Evolutionary conservation across 37 sponge, comb jelly and placozoan species (phyloP), one percentile per base, ranked within the genome.

Genomic region (Spongilla lacustris): DNA sequence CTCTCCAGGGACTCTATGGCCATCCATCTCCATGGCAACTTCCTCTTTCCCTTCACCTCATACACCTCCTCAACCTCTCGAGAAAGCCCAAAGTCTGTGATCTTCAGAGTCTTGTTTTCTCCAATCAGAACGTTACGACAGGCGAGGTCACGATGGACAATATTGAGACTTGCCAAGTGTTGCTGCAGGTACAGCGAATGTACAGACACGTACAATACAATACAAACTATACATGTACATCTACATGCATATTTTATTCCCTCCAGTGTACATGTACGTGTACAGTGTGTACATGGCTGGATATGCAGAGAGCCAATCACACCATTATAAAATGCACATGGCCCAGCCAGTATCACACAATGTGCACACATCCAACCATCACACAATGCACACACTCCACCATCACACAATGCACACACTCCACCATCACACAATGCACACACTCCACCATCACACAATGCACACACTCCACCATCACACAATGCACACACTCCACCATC

Each of bases 81-180:
- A 22, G 76, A 37, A 9, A 75, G 35, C 0, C 36, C 76, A 35
- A n/a, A 25, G 24, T 37, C 76, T 31, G 31, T 75, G 23, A 75
- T 75, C 76, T 37, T 75, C 36, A 29, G 10, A 36, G 36, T n/a
- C 46, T 30, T 34, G 10, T 37, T 33, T 35, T 25, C 31, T 75
- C 25, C 31, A 72, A 33, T 33, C 28, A 29, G 58, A 58, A 58
- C 21, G 58, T 58, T 58, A 14, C 28, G 73, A 29, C 31, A 72
- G 73, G 30, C 76, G 24, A 93, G 78, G 70, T 93, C 94, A 32
- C 94, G 86, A 69, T 93, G 94, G 49, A 93, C 91, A 36, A 93
- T 90, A 23, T 81, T 74, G 41, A 90, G 32, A 48, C 83, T 89
- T 21, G 89, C 30, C 0, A 93, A 58, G 34, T 36, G 25, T 36